Evolutionary conservation across 2,113 vertebrate species (phyloP).

Genomic region (Prionailurus bengalensis): DNA sequence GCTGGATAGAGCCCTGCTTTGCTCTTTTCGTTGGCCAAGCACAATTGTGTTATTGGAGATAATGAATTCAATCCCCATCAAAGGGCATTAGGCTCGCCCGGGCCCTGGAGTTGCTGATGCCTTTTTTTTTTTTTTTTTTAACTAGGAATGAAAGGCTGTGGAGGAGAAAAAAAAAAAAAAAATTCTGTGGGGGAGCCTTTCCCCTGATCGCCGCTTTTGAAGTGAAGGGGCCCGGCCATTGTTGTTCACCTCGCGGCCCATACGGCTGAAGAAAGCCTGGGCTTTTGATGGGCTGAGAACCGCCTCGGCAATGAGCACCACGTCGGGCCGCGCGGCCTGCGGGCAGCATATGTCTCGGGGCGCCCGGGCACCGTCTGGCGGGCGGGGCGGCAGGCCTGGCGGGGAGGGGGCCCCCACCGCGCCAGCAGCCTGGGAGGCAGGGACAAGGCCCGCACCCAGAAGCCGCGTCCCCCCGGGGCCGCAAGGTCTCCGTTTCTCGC

Average conservation of each 20-base stretch:
- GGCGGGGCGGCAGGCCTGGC: neutral
- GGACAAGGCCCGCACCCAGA: neutral
- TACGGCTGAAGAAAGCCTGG: conserved; percentile 92
- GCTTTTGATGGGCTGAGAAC: conserved; percentile 94
- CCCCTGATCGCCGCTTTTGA: conserved; percentile 93
- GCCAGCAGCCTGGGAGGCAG: neutral
- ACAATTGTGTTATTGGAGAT: conserved; percentile 99
- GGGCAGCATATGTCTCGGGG: conserved; percentile 92
- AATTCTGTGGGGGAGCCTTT: conserved; percentile 90
- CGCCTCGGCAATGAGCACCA: conserved; percentile 89
- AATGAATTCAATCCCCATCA: conserved; percentile 99
- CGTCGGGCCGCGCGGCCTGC: conserved; percentile 89
- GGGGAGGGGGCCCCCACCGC: neutral
- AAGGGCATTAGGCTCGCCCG: conserved; percentile 96
- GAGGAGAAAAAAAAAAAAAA: conserved; percentile 87
- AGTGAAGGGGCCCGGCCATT: conserved; percentile 91
- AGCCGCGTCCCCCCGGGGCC: neutral
- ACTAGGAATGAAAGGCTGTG: conserved; percentile 94
- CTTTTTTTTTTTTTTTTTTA: conserved; percentile 80
- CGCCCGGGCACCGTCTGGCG: conserved; percentile 83
- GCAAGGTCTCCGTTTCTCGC: conserved; percentile 79
- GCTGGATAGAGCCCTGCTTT: conserved; percentile 92
- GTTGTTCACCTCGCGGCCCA: conserved; percentile 93
- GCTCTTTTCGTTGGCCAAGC: conserved; percentile 98
- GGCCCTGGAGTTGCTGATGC: conserved; percentile 91